Evolutionary conservation across 2,797 vertebrate species (phyloP).

Genomic region (Thunnus albacares): DNA sequence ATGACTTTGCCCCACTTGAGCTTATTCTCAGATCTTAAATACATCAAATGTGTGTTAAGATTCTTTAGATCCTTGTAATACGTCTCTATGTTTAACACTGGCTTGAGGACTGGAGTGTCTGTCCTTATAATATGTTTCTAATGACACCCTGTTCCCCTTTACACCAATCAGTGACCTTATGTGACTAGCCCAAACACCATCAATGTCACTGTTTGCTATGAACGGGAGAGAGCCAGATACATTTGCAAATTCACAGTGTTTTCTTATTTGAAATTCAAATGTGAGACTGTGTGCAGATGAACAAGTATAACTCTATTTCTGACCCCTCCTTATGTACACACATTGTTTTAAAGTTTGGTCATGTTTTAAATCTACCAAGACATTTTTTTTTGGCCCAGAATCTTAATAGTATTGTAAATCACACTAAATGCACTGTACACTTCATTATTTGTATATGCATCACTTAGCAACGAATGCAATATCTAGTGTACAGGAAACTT

Average conservation of each 20-base stretch:
- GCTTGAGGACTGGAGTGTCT: background rate
- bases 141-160: background rate
- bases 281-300: slow-evolving; percentile 6
- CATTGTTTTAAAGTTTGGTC: background rate
- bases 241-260: slow-evolving; percentile 29
- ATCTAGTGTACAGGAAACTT: no score
- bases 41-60: background rate
- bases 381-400: background rate
- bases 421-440: background rate
- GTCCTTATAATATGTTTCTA: background rate
- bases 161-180: background rate
- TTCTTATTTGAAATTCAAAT: slow-evolving; percentile 63
- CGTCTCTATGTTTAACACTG: background rate
- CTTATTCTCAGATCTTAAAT: background rate
- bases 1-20: background rate
- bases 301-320: background rate
- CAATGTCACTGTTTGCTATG: background rate
- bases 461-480: no score
- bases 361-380: background rate
- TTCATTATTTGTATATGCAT: background rate
- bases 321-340: background rate
- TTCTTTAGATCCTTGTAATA: background rate
- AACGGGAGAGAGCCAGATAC: background rate
- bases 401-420: background rate
- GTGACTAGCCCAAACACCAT: background rate